Conservation (phyloP, 2,797 vertebrate genomes). For the Molossus molossus region DNA sequence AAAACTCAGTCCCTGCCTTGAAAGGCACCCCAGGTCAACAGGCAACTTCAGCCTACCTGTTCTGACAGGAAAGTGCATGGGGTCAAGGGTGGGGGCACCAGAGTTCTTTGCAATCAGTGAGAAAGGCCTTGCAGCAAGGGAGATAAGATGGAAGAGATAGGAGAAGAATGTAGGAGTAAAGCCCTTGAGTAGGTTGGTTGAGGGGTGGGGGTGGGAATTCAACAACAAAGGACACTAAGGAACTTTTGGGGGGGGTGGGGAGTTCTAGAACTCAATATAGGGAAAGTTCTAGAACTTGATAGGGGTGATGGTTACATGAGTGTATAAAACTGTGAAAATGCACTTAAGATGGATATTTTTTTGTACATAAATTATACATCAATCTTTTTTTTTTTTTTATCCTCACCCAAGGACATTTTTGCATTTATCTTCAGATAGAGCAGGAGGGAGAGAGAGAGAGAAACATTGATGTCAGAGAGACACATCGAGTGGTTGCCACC, state of each 20-base stretch:
- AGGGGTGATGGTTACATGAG: background rate
- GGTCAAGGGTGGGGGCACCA: background rate
- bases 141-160: background rate
- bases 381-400: background rate
- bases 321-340: background rate
- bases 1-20: background rate
- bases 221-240: background rate
- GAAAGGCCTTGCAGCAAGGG: background rate
- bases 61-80: background rate
- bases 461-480: too few relatives aligned
- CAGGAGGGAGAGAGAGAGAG: too few relatives aligned
- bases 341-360: background rate
- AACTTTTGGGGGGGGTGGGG: background rate
- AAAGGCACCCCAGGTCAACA: rapidly evolving
- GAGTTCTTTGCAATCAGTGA: too few relatives aligned
- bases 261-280: background rate
- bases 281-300: background rate
- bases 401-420: too few relatives aligned
- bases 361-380: background rate
- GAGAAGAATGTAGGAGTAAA: background rate
- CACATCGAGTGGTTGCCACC: too few relatives aligned
- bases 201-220: background rate
- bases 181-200: background rate
- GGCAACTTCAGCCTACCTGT: background rate
- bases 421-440: too few relatives aligned